Conservation (phyloP, 1,140 invertebrate genomes). For the Oedothorax gibbosus region DNA sequence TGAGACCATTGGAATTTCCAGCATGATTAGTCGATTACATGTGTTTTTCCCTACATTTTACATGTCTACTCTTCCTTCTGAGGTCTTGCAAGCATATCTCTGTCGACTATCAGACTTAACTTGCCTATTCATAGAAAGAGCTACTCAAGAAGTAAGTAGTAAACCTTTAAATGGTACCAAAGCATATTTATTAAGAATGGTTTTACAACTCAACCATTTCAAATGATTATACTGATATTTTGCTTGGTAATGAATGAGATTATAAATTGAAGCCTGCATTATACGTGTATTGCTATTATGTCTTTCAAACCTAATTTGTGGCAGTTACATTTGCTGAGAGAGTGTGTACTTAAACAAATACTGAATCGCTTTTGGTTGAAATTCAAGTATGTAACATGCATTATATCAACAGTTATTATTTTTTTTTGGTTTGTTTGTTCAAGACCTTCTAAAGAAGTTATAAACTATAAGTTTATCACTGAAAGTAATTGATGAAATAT, state of each 20-base stretch:
- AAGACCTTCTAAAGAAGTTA: too few species aligned
- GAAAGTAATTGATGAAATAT: too few species aligned
- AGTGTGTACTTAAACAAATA: too few species aligned
- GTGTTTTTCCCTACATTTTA: slow-evolving; percentile 74
- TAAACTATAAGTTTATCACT: too few species aligned
- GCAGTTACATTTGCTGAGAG: too few species aligned
- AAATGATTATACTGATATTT: neutral
- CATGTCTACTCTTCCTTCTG: slow-evolving; percentile 69
- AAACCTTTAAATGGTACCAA: slow-evolving; percentile 46
- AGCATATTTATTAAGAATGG: neutral
- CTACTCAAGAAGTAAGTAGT: slow-evolving; percentile 81
- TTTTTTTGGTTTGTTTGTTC: too few species aligned
- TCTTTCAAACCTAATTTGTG: too few species aligned
- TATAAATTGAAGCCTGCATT: neutral
- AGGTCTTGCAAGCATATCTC: slow-evolving; percentile 70
- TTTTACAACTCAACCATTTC: neutral
- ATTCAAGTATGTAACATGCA: too few species aligned
- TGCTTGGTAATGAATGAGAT: neutral
- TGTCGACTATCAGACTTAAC: slow-evolving; percentile 79
- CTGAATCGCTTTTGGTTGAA: too few species aligned
- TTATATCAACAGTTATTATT: too few species aligned
- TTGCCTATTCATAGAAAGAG: slow-evolving; percentile 79
- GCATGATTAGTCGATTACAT: slow-evolving; percentile 70
- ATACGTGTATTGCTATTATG: too few species aligned
- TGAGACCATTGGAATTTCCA: slow-evolving; percentile 70